Evolutionary conservation across 2,797 vertebrate genomes (phyloP), one percentile per base, ranked within the genome.

Genomic region (Danio albolineatus): DNA sequence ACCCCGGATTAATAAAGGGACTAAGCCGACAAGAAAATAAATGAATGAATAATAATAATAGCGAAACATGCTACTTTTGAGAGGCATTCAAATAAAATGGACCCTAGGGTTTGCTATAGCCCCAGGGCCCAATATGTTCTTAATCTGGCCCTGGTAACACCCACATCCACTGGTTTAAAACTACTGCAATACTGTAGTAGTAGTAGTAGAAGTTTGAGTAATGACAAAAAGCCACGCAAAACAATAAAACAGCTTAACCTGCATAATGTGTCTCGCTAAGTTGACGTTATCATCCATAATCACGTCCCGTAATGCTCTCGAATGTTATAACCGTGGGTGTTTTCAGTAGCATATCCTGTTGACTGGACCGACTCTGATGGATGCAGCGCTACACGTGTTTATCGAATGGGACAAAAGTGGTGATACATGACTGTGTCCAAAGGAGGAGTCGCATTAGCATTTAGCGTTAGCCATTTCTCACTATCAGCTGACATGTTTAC

Each of bases 371-470:
- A 36, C 67, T 61, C 43, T 81, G 66, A 86, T 81, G 62, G 78
- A 83, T 81, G 75, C 73, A 66, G 56, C 61, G 73, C 71, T 81
- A 76, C 74, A 83, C 48, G 14, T 72, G 76, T 84, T 86, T 79
- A 79, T 65, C 65, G 78, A 79, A 74, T 80, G 77, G 78, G 43
- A 43, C 78, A 17, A 69, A 62, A 76, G 49, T 28, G 2, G 21
- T 84, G 83, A 83, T 86, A 74, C 79, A 84, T 81, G 28, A 62
- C 54, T 77, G 46, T 67, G 61, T 84, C 83, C 62, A 17, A 73
- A 53, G 83, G 83, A 81, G 75, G 78, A 86, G 85, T 83, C 78
- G 43, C 66, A 82, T 83, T 82, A 81, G 66, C 80, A 76, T 87
- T 87, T 87, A 38, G 64, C 62, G 59, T 83, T 74, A 43, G 70